phyloP scores from a whole-genome alignment of 2,113 vertebrate genomes.

The Eira barbara region DNA sequence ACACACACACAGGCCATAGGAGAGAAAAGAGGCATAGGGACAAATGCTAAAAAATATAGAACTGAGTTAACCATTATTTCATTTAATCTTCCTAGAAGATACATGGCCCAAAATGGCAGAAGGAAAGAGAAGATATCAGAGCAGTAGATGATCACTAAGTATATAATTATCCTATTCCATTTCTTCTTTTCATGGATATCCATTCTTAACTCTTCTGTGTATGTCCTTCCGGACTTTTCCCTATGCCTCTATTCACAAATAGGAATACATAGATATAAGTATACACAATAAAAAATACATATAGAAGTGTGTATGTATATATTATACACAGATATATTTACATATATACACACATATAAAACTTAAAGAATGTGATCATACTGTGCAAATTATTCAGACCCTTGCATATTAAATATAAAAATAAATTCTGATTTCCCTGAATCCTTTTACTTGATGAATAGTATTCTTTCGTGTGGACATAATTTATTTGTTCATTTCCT shows the following conservation, averaged over 20 bases:
- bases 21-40: background rate
- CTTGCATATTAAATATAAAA: constrained; percentile 21
- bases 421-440: background rate
- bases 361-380: background rate
- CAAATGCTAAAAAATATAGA: background rate
- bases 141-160: background rate
- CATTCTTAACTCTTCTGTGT: background rate
- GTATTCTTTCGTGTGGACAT: background rate
- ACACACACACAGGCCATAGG: background rate
- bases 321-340: background rate
- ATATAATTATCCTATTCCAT: background rate
- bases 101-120: background rate
- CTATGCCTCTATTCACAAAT: background rate
- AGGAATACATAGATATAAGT: background rate
- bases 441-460: background rate
- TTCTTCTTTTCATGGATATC: background rate
- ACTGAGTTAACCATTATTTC: background rate
- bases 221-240: background rate
- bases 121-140: background rate
- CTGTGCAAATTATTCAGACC: background rate
- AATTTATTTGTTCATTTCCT: background rate
- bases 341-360: background rate
- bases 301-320: background rate
- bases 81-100: background rate
- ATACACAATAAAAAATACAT: background rate